Base-by-base conservation (phyloP, 2,888 invertebrate genomes). In the Trichacis sp. region DNA sequence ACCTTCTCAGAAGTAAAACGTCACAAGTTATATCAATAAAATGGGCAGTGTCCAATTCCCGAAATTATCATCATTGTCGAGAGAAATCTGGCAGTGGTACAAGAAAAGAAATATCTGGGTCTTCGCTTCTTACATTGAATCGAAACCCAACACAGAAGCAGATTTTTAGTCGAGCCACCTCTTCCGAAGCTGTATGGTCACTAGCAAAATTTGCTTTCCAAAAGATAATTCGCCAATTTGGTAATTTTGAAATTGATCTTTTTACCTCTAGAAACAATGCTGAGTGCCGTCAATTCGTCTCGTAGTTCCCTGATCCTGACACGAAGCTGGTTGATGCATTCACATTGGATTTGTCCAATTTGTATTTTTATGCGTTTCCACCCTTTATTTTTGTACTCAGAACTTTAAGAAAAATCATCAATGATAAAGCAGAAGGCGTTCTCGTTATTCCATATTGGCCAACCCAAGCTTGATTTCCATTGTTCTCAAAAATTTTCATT, bases 381-480 rank as follows among this genome's bases (percentile, higher is more conserved):
- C 67, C 55, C 3, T 57, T 68, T 8, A 42, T 55, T 1, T 14
- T 62, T 8, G 33, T 62, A 1, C 24, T 48, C 3, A 47, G 43
- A 56, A 47, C 48, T 1, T n/a, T 70, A 15, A 47, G 46, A 60
- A 73, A 73, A 56, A 68, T 71, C n/a, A 58, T 51, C 4, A 42
- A 36, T 1, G 77, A 81, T 14, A 67, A 63, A 57, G 73, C 77
- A 33, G 29, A 46, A 18, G 53, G 50, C 2, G 33, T 63, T 2
- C 18, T 63, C n/a, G 49, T 63, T 1, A 47, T 45, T 9, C 79
- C 73, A 9, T 48, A 42, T 3, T 79, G 72, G 77, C 73, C 70
- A n/a, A 55, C 70, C 2, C 77, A 77, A 45, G 67, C 75, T 1
- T 80, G 76, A 78, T 78, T 59, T 48, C 78, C 78, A 1, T 8